Base-by-base conservation (phyloP, 2,888 invertebrate genomes). In the Schizaphis graminum region DNA sequence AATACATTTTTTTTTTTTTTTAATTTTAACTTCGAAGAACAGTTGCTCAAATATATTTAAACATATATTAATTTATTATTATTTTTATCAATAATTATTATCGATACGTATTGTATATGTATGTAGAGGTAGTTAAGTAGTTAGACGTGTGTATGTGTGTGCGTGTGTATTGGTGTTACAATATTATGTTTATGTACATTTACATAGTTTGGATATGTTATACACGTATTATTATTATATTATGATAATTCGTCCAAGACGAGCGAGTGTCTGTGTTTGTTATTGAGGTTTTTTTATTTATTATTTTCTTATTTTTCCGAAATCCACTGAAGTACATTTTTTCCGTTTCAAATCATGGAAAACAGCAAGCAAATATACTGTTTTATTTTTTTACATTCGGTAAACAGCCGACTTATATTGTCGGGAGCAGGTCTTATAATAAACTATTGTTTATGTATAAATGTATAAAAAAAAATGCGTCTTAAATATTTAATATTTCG, bases 41-140 rank as follows among this genome's bases (percentile, higher is more conserved):
- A n/a, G 8, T 92, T 92, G 92, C 92, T 92, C 92, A 92, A 87
- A 53, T 92, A 91, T 85, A 44, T 91, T 49, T 90, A 90, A 44
- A 90, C 24, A 90, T 90, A 44, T 61, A 35, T 88, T 88, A 88
- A 88, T 47, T 47, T 90, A 90, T 90, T 56, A 57, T 57, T 85
- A 85, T 85, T 26, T 28, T 86, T 13, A 47, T 86, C 44, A 56
- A 91, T 47, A 77, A 84, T 77, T 91, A 77, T 91, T 91, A 49
- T 91, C 77, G 47, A 26, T 91, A 86, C 57, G 86, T 84, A 91
- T 35, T 35, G 53, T 84, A 44, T 49, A 77, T 49, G 16, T 84
- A 53, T 53, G 41, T 84, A 53, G 44, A 90, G 21, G n/a, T 90
- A 35, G 35, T 56, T 47, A 57, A 26, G 89, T 89, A 57, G 77